Conservation (phyloP, 2,113 vertebrate species). For the Ptilonorhynchus violaceus region DNA sequence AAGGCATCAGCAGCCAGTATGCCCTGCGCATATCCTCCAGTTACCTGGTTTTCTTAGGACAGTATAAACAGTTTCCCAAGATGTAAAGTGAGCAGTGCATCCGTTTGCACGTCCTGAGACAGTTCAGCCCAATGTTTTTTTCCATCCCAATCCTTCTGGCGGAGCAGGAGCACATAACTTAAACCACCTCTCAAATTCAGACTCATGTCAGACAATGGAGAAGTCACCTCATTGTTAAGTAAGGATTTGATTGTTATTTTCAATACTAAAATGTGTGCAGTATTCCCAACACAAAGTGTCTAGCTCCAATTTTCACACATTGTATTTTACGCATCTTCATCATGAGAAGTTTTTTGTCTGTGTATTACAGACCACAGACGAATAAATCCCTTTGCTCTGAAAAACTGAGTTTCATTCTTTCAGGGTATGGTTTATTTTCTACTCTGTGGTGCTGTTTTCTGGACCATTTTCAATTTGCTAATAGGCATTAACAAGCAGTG, state of each 20-base stretch:
- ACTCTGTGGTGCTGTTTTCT: background rate
- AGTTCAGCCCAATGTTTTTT: background rate
- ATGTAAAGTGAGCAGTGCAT: background rate
- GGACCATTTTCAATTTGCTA: background rate
- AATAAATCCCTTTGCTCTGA: background rate
- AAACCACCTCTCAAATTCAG: background rate
- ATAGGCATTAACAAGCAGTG: background rate
- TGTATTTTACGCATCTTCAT: background rate
- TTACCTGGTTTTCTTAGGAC: background rate
- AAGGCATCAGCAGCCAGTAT: background rate
- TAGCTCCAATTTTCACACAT: background rate
- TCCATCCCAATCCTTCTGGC: background rate
- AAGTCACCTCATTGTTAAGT: background rate
- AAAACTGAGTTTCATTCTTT: background rate
- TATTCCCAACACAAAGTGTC: background rate
- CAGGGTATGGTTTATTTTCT: background rate
- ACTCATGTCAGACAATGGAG: background rate
- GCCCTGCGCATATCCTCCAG: accelerated
- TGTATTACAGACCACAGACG: background rate
- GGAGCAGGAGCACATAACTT: background rate
- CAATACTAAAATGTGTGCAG: background rate
- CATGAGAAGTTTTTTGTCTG: accelerated
- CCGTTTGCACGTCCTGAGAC: background rate
- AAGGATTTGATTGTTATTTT: background rate
- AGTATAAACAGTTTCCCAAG: background rate